Conservation (phyloP, 1,140 invertebrate species). For the Telenomus remus region DNA sequence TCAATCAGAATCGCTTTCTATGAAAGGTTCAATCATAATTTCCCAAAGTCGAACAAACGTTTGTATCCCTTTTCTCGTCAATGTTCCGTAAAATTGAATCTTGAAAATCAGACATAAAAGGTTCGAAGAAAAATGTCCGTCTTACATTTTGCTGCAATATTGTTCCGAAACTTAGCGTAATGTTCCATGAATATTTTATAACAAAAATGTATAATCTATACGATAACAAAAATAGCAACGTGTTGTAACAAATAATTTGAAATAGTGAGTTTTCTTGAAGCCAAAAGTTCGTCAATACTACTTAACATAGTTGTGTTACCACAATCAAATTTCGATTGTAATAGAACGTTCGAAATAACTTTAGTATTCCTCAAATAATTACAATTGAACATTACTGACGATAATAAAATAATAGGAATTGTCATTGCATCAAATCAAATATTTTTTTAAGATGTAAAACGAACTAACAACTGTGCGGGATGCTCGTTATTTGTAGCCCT, state of each 20-base stretch:
- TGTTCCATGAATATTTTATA: neutral
- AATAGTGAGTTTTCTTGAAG: neutral
- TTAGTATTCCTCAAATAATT: constrained; percentile 27
- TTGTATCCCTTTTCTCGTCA: too few relatives aligned
- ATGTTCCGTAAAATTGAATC: neutral
- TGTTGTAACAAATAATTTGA: constrained; percentile 12
- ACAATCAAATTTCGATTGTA: constrained; percentile 22
- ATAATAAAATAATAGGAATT: constrained; percentile 60
- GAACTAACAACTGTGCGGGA: constrained; percentile 33
- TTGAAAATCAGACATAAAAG: too few relatives aligned
- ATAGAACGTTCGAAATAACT: constrained; percentile 19
- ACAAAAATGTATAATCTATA: neutral
- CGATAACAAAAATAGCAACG: neutral
- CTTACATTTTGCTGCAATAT: neutral
- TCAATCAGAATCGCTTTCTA: too few relatives aligned
- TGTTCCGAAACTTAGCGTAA: neutral
- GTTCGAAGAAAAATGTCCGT: neutral
- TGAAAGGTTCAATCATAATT: too few relatives aligned
- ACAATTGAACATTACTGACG: constrained; percentile 17
- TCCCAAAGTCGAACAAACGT: too few relatives aligned
- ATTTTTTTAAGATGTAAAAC: constrained; percentile 65
- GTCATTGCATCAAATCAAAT: constrained; percentile 54
- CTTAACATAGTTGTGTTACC: constrained; percentile 2
- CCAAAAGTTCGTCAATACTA: neutral
- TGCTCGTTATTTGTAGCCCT: constrained; percentile 49